Conservation (phyloP, 2,888 invertebrate genomes). For the Agriopis aurantiaria region DNA sequence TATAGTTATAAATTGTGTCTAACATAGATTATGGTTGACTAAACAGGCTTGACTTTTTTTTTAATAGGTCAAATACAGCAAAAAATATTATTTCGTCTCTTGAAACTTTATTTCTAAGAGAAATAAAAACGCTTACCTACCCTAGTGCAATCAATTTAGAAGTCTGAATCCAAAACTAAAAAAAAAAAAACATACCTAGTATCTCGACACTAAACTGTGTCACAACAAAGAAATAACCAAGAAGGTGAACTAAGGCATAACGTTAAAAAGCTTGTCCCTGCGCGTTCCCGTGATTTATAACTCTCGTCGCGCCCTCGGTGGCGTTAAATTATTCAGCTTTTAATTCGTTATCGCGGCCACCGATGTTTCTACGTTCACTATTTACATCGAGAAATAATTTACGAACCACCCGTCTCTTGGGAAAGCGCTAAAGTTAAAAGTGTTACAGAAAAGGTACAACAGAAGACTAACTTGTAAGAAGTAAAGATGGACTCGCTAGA, state of each 20-base stretch:
- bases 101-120: too few relatives aligned
- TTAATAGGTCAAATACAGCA: too few relatives aligned
- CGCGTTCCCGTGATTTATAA: slow-evolving; percentile 80
- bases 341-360: slow-evolving; percentile 83
- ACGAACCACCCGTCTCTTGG: slow-evolving; percentile 63
- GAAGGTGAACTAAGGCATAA: slow-evolving; percentile 81
- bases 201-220: slow-evolving; percentile 25
- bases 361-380: slow-evolving; percentile 77
- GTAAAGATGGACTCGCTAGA: slow-evolving; percentile 13
- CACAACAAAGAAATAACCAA: slow-evolving; percentile 66
- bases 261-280: slow-evolving; percentile 75
- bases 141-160: slow-evolving; percentile 8
- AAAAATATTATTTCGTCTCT: too few relatives aligned
- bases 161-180: too few relatives aligned
- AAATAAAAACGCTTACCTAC: background rate
- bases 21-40: too few relatives aligned
- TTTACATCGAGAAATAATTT: slow-evolving; percentile 81
- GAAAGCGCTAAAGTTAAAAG: slow-evolving; percentile 50
- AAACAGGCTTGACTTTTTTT: too few relatives aligned
- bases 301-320: slow-evolving; percentile 68
- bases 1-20: too few relatives aligned
- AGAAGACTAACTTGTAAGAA: slow-evolving; percentile 12
- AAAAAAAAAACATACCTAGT: slow-evolving; percentile 1
- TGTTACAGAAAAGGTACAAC: slow-evolving; percentile 8
- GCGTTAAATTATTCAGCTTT: slow-evolving; percentile 85